phyloP scores from a whole-genome alignment of 2,888 invertebrate species.

The Listrodromus nycthemerus region DNA sequence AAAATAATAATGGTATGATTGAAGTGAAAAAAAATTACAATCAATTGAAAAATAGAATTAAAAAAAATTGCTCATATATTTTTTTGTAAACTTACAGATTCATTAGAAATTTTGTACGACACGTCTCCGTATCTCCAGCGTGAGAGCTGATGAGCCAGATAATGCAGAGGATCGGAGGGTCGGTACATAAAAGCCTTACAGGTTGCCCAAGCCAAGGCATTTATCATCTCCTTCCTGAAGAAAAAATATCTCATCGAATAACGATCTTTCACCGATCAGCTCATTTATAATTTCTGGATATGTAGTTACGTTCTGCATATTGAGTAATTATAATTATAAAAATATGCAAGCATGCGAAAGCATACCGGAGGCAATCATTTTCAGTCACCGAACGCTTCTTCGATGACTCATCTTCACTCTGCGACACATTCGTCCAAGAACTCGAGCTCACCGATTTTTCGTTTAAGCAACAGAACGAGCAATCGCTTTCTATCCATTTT shows the following conservation, averaged over 20 bases:
- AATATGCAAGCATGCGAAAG: not conserved
- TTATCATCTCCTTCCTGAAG: slow-evolving; percentile 73
- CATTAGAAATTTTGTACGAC: slow-evolving; percentile 30
- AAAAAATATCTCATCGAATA: not conserved
- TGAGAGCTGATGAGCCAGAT: slow-evolving; percentile 73
- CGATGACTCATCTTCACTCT: slow-evolving; percentile 10
- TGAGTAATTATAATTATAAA: not conserved
- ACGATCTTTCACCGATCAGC: not conserved
- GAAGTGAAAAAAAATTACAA: not conserved
- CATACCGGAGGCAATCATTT: slow-evolving; percentile 71
- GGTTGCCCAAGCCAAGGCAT: slow-evolving; percentile 76
- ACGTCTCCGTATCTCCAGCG: slow-evolving; percentile 73
- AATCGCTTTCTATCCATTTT: slow-evolving; percentile 4
- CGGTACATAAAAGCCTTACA: slow-evolving; percentile 69
- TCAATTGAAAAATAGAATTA: not conserved
- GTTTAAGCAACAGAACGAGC: slow-evolving; percentile 16
- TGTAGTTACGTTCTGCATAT: not conserved
- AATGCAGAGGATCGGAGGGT: slow-evolving; percentile 74
- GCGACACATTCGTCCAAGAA: slow-evolving; percentile 19
- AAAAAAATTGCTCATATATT: not conserved
- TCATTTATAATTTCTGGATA: not conserved
- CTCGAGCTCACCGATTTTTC: slow-evolving; percentile 2
- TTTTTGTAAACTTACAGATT: slow-evolving; percentile 51
- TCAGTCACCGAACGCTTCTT: not conserved
- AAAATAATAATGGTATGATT: not conserved